Conservation (phyloP, 1,140 invertebrate genomes). For the Pygmarrhopalites habei region DNA sequence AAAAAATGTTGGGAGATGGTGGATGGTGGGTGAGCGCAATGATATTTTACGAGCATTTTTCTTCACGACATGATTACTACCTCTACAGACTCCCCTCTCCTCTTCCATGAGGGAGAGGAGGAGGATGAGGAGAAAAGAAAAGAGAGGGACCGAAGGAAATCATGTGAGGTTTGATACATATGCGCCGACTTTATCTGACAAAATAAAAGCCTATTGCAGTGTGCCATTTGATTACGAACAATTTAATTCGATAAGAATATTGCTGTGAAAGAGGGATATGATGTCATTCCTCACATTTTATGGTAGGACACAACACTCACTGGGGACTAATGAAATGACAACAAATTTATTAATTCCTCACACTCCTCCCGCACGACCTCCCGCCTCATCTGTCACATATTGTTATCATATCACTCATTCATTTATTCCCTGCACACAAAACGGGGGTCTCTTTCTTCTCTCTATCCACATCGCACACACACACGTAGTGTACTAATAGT, state of each 20-base stretch:
- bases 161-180: slow-evolving; percentile 24
- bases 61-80: slow-evolving; percentile 34
- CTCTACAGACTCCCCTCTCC: no score
- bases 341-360: slow-evolving; percentile 40
- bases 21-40: slow-evolving; percentile 4
- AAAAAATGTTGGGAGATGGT: background rate
- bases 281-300: slow-evolving; percentile 40
- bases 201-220: slow-evolving; percentile 32
- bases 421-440: slow-evolving; percentile 11
- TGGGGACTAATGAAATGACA: slow-evolving; percentile 39
- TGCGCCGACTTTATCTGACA: slow-evolving; percentile 13
- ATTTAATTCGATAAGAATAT: slow-evolving; percentile 39
- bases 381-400: slow-evolving; percentile 33
- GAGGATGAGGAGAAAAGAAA: no score
- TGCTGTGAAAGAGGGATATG: slow-evolving; percentile 30
- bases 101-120: no score
- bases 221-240: slow-evolving; percentile 38
- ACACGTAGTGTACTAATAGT: background rate
- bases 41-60: slow-evolving; percentile 26
- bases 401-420: slow-evolving; percentile 24
- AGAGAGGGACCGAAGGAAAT: no score
- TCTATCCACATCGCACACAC: background rate
- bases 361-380: slow-evolving; percentile 21
- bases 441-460: background rate
- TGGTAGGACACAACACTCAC: slow-evolving; percentile 39